Percentiles rank a stretch among this genome's conserved stretches.
Evolutionary conservation across 2,888 invertebrate genomes (phyloP).

Genomic region (Andrena praecox): DNA sequence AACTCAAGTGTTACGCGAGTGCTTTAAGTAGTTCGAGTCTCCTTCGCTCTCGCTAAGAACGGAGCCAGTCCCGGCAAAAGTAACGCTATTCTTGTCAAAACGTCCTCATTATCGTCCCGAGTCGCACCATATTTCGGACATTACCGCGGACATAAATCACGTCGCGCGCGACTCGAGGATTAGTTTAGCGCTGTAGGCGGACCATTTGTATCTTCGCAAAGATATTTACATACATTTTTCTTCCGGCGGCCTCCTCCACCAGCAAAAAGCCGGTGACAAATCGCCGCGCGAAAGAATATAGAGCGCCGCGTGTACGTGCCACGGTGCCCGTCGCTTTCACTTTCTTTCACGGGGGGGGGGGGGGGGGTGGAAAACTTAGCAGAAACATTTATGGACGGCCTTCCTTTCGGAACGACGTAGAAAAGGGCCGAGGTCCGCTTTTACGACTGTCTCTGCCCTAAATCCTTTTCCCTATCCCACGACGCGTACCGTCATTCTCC

Average conservation of each 20-base stretch:
- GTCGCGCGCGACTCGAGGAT: slow-evolving; percentile 41
- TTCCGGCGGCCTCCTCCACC: slow-evolving; percentile 22
- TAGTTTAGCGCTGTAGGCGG: slow-evolving; percentile 55
- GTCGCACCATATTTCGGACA: slow-evolving; percentile 50
- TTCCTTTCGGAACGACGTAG: slow-evolving; percentile 19
- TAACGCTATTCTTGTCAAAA: background rate
- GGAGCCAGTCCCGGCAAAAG: too few species aligned
- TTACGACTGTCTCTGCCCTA: slow-evolving; percentile 49
- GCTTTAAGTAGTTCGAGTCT: too few species aligned
- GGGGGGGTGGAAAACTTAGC: slow-evolving; percentile 36
- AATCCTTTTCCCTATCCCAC: slow-evolving; percentile 25
- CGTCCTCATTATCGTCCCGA: slow-evolving; percentile 37
- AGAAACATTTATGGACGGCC: slow-evolving; percentile 53
- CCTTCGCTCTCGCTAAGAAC: too few species aligned
- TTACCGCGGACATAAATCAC: slow-evolving; percentile 61
- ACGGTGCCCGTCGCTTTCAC: slow-evolving; percentile 35
- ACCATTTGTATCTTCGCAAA: slow-evolving; percentile 54
- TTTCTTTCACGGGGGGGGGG: slow-evolving; percentile 30
- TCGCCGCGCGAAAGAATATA: slow-evolving; percentile 60
- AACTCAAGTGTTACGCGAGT: too few species aligned
- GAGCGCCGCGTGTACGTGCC: slow-evolving; percentile 35
- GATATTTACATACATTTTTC: slow-evolving; percentile 70
- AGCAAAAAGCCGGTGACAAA: slow-evolving; percentile 66
- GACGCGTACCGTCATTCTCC: slow-evolving; percentile 37
- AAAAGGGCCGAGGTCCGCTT: slow-evolving; percentile 26